Percentiles rank a stretch among this genome's conserved stretches.
These are phyloP conservation scores for Opisthocomus hoazin DNA, from an alignment of 2,113 vertebrate species.

Conservation along the genomic window DNA sequence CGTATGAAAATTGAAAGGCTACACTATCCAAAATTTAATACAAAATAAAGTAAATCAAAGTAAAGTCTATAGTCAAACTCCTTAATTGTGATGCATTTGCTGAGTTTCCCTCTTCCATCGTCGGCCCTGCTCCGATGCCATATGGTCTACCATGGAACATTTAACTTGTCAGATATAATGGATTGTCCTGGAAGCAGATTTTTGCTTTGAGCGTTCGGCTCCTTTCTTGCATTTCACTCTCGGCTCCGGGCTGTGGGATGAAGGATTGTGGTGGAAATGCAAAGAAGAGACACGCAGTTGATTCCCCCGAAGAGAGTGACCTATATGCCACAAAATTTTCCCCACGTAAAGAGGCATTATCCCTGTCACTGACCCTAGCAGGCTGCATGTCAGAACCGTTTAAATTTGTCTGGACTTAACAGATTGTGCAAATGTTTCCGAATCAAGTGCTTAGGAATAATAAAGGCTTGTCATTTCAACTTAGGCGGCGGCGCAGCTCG, in stretches of 20 bases:
- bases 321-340: slow-evolving; percentile 71
- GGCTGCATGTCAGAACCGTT: slow-evolving; percentile 72
- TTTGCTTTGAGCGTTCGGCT: slow-evolving; percentile 82
- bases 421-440: slow-evolving; percentile 67
- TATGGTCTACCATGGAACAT: slow-evolving; percentile 90
- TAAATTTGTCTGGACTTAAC: slow-evolving; percentile 68
- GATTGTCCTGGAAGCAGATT: slow-evolving; percentile 90
- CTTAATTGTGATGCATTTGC: slow-evolving; percentile 89
- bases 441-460: slow-evolving; percentile 65
- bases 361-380: slow-evolving; percentile 69
- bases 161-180: slow-evolving; percentile 92
- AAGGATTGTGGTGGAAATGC: slow-evolving; percentile 75
- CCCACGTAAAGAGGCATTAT: slow-evolving; percentile 74
- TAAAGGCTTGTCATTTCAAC: slow-evolving; percentile 56
- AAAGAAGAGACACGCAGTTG: slow-evolving; percentile 60
- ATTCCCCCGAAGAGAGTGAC: slow-evolving; percentile 77
- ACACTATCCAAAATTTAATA: slow-evolving; percentile 10
- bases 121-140: slow-evolving; percentile 79
- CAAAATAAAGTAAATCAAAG: slow-evolving; percentile 66
- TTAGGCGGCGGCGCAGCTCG: slow-evolving; percentile 4
- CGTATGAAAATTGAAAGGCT: neutral
- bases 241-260: slow-evolving; percentile 77
- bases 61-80: slow-evolving; percentile 78
- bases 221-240: slow-evolving; percentile 75
- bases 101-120: slow-evolving; percentile 73